Evolutionary conservation across 2,888 invertebrate genomes (phyloP), one percentile per base, ranked within the genome.

Genomic region (Nebria brevicollis): DNA sequence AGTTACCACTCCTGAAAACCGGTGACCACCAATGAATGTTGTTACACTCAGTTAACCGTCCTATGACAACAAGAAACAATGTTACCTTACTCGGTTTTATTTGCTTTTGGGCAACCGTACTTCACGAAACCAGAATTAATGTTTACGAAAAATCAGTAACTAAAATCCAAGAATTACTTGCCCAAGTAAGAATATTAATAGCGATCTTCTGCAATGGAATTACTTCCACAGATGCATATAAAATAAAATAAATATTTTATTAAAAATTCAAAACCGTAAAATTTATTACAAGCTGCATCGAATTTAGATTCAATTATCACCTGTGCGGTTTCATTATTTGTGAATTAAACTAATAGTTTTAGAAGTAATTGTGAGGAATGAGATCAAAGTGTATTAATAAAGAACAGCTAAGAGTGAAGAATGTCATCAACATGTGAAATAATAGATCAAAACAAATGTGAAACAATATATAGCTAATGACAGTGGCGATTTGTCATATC

Each of bases 401-500:
- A 54, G 54, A 54, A 54, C 4, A 68, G 15, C n/a, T 13, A 25
- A 26, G 15, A 70, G 26, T 26, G 70, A 70, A 25, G 70, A 20
- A 34, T 26, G 70, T 54, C 54, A 70, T 15, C 66, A 66, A 66
- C 15, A 25, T 65, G 65, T n/a, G 66, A 66, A 66, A 25, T 25
- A 34, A 25, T 25, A 70, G 34, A 11, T 70, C 26, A 70, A 70
- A 70, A 70, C 70, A 70, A 73, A 41, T 15, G 26, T 41, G 15
- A 74, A 66, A 79, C 77, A 77, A 77, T 77, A 72, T 72, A 20
- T 25, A 42, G 79, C 43, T 79, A 79, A 79, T 79, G 79, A 74
- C 43, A 41, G 43, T 75, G 79, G 79, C 68, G 79, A 79, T 79
- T 79, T 79, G 79, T 79, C 79, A 79, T 79, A 79, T 66, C 78